Evolutionary conservation across 2,797 vertebrate genomes (phyloP), one percentile per base, ranked within the genome.

Genomic region (Trematomus bernacchii): DNA sequence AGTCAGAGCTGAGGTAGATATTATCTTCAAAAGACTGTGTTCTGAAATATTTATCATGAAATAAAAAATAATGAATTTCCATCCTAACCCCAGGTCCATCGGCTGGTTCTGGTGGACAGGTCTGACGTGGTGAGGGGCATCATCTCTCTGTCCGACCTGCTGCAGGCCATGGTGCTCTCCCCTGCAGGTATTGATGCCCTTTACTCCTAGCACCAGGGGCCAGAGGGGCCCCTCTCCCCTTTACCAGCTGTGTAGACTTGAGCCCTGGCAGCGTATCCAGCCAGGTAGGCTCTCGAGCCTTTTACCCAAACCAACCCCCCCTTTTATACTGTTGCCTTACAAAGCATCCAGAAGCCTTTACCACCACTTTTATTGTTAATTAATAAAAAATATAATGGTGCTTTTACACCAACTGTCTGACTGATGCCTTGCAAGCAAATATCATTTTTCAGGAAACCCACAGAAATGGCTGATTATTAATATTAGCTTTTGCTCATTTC

Each of bases 81-180:
- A 2, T 63, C 15, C 0, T 53, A 1, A 5, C 44, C 6, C 4
- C 85, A 99, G 98, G 98, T 99, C 85, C 98, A 99, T 93, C 96
- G 98, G 82, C 93, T 99, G 94, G 98, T 99, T 75, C 93, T 99
- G 85, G 97, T 99, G 94, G 97, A 99, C 21, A 95, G 95, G 82
- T 92, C 92, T 23, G 94, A 87, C 12, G 77, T 95, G 73, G 96
- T 97, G 0, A 95, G 85, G 85, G 98, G 98, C 47, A 97, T 99
- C 73, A 77, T 99, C 84, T 99, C 98, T 59, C 96, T 99, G 64
- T 99, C 98, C 0, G 98, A 99, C 95, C 96, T 99, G 82, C 97
- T 99, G 77, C 98, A 99, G 95, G 97, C 97, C 6, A 92, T 99
- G 91, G 96, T 99, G 72, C 95, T 99, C 90, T 95, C 96, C 73